Conservation (phyloP, 2,888 invertebrate species). For the Hipparchia semele region DNA sequence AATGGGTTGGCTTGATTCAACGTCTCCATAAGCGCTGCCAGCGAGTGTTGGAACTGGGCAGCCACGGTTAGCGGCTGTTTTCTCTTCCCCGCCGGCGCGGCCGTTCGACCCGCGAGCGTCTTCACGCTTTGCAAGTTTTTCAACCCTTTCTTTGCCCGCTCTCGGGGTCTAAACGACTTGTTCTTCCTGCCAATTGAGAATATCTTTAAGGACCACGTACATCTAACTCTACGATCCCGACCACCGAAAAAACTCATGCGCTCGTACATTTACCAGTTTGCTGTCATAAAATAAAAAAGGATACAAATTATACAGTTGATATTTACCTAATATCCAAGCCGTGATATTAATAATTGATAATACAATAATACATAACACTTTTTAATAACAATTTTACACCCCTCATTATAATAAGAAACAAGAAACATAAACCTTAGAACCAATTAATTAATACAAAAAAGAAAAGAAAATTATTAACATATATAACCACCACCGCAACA, state of each 20-base stretch:
- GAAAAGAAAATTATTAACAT: constrained; percentile 66
- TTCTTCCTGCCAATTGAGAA: constrained; percentile 87
- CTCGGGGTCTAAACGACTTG: constrained; percentile 95
- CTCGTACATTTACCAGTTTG: constrained; percentile 10
- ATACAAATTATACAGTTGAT: constrained; percentile 2
- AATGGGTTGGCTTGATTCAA: constrained; percentile 89
- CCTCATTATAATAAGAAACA: constrained; percentile 3
- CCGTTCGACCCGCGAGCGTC: constrained; percentile 91
- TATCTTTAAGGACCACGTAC: constrained; percentile 33
- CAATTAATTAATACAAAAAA: constrained; percentile 53
- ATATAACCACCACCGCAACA: constrained; percentile 73
- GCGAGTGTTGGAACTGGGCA: constrained; percentile 96
- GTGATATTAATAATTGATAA: constrained; percentile 22
- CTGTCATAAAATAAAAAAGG: constrained; percentile 3
- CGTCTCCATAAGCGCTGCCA: constrained; percentile 96
- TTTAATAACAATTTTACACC: not conserved
- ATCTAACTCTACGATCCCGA: constrained; percentile 34
- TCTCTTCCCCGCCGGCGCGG: constrained; percentile 85
- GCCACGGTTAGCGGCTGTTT: constrained; percentile 97
- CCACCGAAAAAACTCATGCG: constrained; percentile 33
- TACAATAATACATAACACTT: too few relatives aligned
- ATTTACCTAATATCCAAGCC: constrained; percentile 26
- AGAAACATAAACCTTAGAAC: constrained; percentile 29
- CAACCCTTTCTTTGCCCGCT: constrained; percentile 92
- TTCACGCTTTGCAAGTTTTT: constrained; percentile 96